Percentiles rank a stretch among this genome's conserved stretches.
Evolutionary conservation across 2,888 invertebrate genomes (phyloP).

Genomic region (Belgica antarctica): DNA sequence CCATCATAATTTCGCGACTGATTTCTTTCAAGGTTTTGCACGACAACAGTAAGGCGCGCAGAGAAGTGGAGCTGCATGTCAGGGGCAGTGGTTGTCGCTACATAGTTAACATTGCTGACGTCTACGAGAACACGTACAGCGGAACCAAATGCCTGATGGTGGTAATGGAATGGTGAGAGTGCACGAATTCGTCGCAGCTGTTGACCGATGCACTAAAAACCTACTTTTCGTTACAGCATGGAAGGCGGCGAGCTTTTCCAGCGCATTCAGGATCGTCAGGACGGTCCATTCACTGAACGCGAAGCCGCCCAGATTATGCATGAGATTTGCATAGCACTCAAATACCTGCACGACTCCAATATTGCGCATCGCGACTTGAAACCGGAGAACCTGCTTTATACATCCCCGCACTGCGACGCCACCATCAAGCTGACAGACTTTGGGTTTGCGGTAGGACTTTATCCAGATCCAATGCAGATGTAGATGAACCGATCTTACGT

Average conservation of each 20-base stretch:
- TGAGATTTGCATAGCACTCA: constrained; percentile 92
- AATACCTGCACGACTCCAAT: constrained; percentile 87
- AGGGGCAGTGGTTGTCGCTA: constrained; percentile 85
- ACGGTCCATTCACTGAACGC: constrained; percentile 94
- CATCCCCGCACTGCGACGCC: constrained; percentile 70
- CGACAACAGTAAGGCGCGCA: constrained; percentile 86
- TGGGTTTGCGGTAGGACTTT: constrained; percentile 76
- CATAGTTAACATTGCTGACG: constrained; percentile 86
- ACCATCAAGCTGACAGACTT: constrained; percentile 96
- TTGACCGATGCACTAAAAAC: background rate
- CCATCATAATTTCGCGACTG: background rate
- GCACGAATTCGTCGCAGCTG: background rate
- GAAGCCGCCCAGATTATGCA: constrained; percentile 94
- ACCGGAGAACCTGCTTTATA: constrained; percentile 94
- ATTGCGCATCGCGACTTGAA: constrained; percentile 98
- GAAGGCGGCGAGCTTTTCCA: constrained; percentile 97
- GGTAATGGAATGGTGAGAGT: constrained; percentile 95
- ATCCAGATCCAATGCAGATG: background rate
- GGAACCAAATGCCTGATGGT: constrained; percentile 89
- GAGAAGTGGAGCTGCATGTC: constrained; percentile 96
- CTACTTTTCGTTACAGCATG: constrained; percentile 72
- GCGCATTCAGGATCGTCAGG: constrained; percentile 91
- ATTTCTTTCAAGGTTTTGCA: constrained; percentile 68
- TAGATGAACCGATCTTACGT: too few relatives aligned
- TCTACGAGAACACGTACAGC: constrained; percentile 95